Conservation (phyloP, 2,113 vertebrate genomes). For the Vulpes vulpes region DNA sequence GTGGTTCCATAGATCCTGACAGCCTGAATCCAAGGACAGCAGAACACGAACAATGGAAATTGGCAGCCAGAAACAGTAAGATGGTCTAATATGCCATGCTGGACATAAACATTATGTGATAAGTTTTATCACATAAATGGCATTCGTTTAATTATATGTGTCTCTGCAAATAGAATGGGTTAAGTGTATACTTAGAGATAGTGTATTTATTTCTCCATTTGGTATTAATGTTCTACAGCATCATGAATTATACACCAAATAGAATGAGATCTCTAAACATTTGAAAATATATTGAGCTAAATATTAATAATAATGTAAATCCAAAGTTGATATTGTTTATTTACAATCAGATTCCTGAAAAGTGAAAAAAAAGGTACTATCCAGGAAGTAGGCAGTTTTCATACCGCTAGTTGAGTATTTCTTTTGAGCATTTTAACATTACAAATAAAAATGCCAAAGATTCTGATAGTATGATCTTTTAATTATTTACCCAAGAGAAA, state of each 20-base stretch:
- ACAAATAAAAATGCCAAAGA: background rate
- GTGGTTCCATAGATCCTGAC: background rate
- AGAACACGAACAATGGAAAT: background rate
- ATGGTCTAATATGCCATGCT: too few species aligned
- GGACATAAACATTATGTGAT: too few species aligned
- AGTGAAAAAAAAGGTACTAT: background rate
- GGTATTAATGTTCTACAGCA: background rate
- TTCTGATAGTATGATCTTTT: background rate
- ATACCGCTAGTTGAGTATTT: background rate
- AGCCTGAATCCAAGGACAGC: background rate
- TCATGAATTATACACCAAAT: background rate
- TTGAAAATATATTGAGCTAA: background rate
- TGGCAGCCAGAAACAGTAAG: background rate
- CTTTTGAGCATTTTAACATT: background rate
- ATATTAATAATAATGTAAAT: background rate
- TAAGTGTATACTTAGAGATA: background rate
- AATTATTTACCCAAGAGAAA: background rate
- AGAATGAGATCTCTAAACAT: background rate
- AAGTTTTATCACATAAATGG: background rate
- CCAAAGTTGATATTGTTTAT: background rate
- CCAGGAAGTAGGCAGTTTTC: background rate
- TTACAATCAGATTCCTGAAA: background rate
- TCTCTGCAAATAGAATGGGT: background rate
- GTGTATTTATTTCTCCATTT: background rate
- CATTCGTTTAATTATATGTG: background rate